Conservation (phyloP, 2,113 vertebrate species). For the Thryonomys swinderianus region DNA sequence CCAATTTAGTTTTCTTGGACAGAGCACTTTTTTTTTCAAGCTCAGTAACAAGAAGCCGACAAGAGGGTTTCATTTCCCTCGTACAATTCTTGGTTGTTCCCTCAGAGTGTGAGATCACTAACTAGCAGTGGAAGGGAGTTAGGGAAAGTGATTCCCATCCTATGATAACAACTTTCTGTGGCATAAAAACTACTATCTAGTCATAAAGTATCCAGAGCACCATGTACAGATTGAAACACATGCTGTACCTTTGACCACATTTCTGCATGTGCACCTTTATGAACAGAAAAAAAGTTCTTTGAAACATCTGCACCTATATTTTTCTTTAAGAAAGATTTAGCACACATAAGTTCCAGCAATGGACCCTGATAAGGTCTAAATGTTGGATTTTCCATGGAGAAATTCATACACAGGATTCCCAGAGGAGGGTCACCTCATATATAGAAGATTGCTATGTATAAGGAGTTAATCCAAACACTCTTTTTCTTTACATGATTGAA, state of each 20-base stretch:
- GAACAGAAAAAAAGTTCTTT: not conserved
- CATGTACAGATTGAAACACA: not conserved
- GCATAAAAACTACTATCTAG: not conserved
- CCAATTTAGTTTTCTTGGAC: slow-evolving; percentile 35
- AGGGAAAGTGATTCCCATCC: not conserved
- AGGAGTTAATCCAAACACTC: not conserved
- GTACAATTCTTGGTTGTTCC: accelerated
- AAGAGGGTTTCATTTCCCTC: slow-evolving; percentile 59
- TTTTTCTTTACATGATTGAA: not conserved
- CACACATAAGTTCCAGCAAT: not conserved
- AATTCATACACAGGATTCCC: not conserved
- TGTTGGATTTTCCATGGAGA: not conserved
- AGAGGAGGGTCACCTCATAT: not conserved
- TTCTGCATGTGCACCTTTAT: not conserved
- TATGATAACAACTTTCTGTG: not conserved
- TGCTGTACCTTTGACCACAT: accelerated
- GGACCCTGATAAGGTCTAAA: not conserved
- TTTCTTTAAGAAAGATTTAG: not conserved
- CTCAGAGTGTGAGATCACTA: not conserved
- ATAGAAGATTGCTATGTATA: not conserved
- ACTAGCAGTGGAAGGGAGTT: accelerated
- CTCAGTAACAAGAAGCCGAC: not conserved
- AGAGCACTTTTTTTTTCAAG: slow-evolving; percentile 16
- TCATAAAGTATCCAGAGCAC: no score
- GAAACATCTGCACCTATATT: not conserved